Percentiles rank a stretch among this genome's conserved stretches.
Conservation (phyloP, 1,140 invertebrate species). For the Eciton burchellii region DNA sequence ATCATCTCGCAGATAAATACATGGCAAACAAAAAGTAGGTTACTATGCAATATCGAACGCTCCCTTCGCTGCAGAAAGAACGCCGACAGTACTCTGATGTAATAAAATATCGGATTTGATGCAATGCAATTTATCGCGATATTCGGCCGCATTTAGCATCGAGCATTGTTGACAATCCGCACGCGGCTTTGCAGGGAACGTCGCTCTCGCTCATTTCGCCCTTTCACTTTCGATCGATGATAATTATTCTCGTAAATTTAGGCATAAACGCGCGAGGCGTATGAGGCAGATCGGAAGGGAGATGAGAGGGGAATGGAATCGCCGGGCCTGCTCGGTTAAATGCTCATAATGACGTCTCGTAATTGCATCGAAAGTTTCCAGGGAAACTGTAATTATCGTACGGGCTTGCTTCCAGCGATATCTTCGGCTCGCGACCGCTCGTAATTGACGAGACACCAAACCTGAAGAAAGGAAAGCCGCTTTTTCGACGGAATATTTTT, state of each 20-base stretch:
- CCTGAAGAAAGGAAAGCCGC: conserved; percentile 53
- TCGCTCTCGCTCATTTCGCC: conserved; percentile 11
- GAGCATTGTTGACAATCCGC: conserved; percentile 26
- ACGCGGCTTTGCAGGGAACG: conserved; percentile 8
- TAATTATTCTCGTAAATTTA: conserved; percentile 76
- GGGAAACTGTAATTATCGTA: conserved; percentile 78
- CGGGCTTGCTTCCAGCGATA: conserved; percentile 74
- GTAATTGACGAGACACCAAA: conserved; percentile 68
- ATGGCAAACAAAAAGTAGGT: conserved; percentile 9
- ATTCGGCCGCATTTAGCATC: conserved; percentile 37
- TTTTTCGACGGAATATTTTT: conserved; percentile 56
- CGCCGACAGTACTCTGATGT: conserved; percentile 4
- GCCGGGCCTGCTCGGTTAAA: conserved; percentile 70
- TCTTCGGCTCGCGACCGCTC: conserved; percentile 60
- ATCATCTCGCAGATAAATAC: background rate
- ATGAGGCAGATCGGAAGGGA: conserved; percentile 1
- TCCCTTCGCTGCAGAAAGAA: background rate
- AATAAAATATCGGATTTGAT: conserved; percentile 26
- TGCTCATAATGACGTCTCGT: conserved; percentile 78
- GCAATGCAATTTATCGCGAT: conserved; percentile 23
- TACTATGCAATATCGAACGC: background rate
- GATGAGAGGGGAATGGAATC: conserved; percentile 34
- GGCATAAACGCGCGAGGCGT: conserved; percentile 67
- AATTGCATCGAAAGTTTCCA: conserved; percentile 80
- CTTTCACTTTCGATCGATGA: conserved; percentile 72